Conservation (phyloP, 2,113 vertebrate genomes). For the Junco hyemalis region DNA sequence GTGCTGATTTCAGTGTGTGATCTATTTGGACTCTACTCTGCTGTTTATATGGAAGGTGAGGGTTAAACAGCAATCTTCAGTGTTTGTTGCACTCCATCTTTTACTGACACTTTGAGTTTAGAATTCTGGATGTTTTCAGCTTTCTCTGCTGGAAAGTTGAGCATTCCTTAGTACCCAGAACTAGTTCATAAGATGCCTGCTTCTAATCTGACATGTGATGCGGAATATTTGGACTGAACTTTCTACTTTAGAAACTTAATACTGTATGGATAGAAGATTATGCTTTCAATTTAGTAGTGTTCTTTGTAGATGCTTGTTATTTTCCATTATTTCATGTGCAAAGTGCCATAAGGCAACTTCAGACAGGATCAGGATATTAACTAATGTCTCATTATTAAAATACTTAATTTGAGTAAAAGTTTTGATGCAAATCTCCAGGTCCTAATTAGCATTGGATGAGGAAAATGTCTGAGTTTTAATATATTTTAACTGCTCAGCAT, state of each 20-base stretch:
- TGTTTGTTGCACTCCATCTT: neutral
- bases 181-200: neutral
- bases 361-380: neutral
- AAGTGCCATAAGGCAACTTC: neutral
- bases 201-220: neutral
- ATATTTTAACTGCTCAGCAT: neutral
- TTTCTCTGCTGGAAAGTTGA: neutral
- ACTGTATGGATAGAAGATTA: neutral
- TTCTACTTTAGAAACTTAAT: neutral
- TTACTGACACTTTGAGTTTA: neutral
- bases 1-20: neutral
- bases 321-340: neutral
- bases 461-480: neutral
- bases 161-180: neutral
- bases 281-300: neutral
- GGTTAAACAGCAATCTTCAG: neutral
- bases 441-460: neutral
- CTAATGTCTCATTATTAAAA: neutral
- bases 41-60: neutral
- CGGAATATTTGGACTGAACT: neutral
- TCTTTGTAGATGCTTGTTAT: neutral
- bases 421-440: neutral
- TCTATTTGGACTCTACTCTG: neutral
- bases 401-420: neutral
- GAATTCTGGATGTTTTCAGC: neutral